Evolutionary conservation across 2,888 invertebrate species (phyloP).

Genomic region (Coleophora deauratella): DNA sequence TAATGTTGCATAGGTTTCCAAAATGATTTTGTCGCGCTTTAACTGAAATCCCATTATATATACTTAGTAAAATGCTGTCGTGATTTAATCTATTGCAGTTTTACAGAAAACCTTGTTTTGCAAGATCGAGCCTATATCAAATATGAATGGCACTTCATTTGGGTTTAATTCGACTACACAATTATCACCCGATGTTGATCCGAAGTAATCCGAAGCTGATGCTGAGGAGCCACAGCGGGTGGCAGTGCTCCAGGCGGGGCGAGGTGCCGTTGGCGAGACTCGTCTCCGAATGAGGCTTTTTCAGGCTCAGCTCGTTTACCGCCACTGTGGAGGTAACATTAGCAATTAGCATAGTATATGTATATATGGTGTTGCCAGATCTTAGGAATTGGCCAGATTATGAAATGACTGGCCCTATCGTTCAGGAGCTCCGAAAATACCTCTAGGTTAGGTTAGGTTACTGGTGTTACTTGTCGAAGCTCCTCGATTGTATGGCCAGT

Average conservation of each 20-base stretch:
- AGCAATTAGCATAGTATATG: no score
- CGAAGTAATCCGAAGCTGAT: constrained; percentile 33
- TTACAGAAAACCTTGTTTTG: not conserved
- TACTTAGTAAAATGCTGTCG: no score
- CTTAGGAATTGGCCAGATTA: no score
- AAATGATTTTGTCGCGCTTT: no score
- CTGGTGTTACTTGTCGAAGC: no score
- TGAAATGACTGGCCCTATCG: no score
- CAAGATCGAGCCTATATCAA: not conserved
- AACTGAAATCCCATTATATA: no score
- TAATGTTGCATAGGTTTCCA: no score
- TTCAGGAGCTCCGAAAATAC: no score
- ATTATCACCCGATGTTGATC: constrained; percentile 31
- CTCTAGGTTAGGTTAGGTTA: no score
- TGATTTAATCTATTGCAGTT: not conserved
- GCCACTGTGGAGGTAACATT: constrained; percentile 42
- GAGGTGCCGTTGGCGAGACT: constrained; percentile 41
- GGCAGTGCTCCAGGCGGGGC: constrained; percentile 20
- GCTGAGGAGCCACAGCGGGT: constrained; percentile 36
- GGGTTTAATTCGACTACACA: constrained; percentile 15
- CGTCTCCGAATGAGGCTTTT: constrained; percentile 51
- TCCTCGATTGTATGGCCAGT: no score
- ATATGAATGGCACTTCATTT: constrained; percentile 17
- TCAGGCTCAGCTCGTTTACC: constrained; percentile 61
- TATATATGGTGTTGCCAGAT: no score